Evolutionary conservation across 2,113 vertebrate species (phyloP).

Genomic region (Cepphus grylle): DNA sequence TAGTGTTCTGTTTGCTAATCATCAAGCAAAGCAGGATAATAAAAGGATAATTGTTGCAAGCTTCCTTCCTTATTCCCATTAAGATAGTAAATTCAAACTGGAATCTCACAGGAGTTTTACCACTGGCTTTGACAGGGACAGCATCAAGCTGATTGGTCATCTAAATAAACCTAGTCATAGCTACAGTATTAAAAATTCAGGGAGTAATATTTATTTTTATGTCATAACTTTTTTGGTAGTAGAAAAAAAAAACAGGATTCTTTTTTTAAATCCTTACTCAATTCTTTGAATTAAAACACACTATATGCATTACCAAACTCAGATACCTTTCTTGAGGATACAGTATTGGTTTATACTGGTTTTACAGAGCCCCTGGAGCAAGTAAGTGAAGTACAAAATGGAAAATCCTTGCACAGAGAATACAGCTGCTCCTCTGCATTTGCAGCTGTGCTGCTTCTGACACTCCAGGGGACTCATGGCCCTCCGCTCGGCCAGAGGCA

Average conservation of each 20-base stretch:
- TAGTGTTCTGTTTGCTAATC: slow-evolving; percentile 18
- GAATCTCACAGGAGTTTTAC: neutral
- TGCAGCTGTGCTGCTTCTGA: neutral
- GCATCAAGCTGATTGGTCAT: neutral
- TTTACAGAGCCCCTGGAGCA: neutral
- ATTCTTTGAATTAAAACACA: neutral
- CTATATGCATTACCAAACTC: neutral
- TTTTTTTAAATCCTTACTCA: neutral
- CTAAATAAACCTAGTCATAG: neutral
- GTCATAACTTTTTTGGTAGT: neutral
- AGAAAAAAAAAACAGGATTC: rapidly evolving
- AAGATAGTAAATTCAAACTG: neutral
- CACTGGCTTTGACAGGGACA: neutral
- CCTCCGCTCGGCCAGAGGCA: neutral
- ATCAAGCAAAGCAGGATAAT: slow-evolving; percentile 8
- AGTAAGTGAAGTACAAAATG: neutral
- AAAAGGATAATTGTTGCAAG: slow-evolving; percentile 20
- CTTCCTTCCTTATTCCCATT: slow-evolving; percentile 25
- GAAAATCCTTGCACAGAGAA: neutral
- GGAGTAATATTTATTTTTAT: neutral
- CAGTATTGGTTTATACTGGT: neutral
- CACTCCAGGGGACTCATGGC: rapidly evolving
- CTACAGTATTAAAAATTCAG: neutral
- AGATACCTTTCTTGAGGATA: neutral
- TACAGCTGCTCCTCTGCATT: neutral